Percentiles rank a stretch among this genome's conserved stretches.
Evolutionary conservation across 2,888 invertebrate species (phyloP).

Genomic region (Mythimna albipuncta): DNA sequence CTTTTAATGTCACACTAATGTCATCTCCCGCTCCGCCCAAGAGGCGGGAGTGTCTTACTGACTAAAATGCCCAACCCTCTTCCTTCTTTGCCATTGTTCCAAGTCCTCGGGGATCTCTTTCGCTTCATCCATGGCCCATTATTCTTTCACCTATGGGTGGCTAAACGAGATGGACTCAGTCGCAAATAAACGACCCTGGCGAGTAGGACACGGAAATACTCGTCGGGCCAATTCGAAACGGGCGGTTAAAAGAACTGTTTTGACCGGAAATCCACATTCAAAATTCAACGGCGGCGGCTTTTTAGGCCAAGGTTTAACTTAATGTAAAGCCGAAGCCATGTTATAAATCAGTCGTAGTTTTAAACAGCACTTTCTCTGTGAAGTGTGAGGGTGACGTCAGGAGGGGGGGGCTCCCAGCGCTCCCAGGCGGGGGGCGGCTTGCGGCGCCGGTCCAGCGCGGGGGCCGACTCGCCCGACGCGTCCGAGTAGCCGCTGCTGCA

Average conservation of each 20-base stretch:
- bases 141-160: too few relatives aligned
- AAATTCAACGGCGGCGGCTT: neutral
- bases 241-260: neutral
- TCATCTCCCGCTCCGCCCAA: too few relatives aligned
- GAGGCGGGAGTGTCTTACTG: too few relatives aligned
- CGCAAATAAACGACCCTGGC: too few relatives aligned
- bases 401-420: slow-evolving; percentile 83
- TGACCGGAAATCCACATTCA: neutral
- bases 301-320: neutral
- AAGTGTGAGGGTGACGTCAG: slow-evolving; percentile 85
- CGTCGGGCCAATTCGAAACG: too few relatives aligned
- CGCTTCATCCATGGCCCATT: too few relatives aligned
- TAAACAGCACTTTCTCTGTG: slow-evolving; percentile 86
- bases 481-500: slow-evolving; percentile 86
- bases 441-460: slow-evolving; percentile 76
- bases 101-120: too few relatives aligned
- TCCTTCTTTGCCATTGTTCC: too few relatives aligned
- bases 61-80: too few relatives aligned
- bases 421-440: slow-evolving; percentile 76
- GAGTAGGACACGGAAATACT: too few relatives aligned
- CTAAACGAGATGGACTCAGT: too few relatives aligned
- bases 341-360: slow-evolving; percentile 52
- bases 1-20: too few relatives aligned
- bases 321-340: slow-evolving; percentile 12
- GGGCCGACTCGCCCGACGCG: slow-evolving; percentile 77